Base-by-base conservation (phyloP, 2,888 invertebrate species). In the Nipponacmea schrenckii region DNA sequence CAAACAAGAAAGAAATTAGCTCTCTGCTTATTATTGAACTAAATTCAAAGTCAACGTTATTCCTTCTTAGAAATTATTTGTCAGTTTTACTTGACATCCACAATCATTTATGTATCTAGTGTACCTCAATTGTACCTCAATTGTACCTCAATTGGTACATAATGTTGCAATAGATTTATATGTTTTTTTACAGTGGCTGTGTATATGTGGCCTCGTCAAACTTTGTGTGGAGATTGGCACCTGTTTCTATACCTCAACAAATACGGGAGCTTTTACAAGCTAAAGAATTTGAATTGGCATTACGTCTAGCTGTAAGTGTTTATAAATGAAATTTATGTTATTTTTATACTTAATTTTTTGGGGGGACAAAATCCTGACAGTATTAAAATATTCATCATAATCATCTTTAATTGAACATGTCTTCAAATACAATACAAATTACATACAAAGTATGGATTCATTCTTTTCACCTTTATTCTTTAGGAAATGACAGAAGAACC, bases 241-340 rank as follows among this genome's bases (percentile, higher is more conserved):
- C 94, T 0, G 93, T 94, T 8, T 94, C 96, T 78, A 92, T 96
- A 76, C 92, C 93, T 2, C 93, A 93, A 72, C 98, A 99, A 90
- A 93, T 96, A 46, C 92, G 94, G 83, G 93, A 93, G 80, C 91
- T 99, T 67, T 90, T 98, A 15, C 93, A 94, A 79, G 94, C 95
- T 80, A 96, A 96, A 87, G 95, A 97, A 86, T 99, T 97, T 90
- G 95, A 97, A 88, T 91, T 98, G 71, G 98, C 98, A 2, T 92
- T 97, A 27, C 94, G 95, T 87, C 90, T 98, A 77, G 95, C 95
- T 70, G 97, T 96, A 90, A 91, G 92, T 91, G 56, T 20, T 20
- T 56, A 12, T n/a, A 20, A 17, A 8, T 20, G 0, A 12, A 14
- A 2, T 64, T 8, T 5, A 44, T 14, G 8, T 7, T 27, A n/a